phyloP scores from a whole-genome alignment of 2,888 invertebrate species.

The Acronicta alni region DNA sequence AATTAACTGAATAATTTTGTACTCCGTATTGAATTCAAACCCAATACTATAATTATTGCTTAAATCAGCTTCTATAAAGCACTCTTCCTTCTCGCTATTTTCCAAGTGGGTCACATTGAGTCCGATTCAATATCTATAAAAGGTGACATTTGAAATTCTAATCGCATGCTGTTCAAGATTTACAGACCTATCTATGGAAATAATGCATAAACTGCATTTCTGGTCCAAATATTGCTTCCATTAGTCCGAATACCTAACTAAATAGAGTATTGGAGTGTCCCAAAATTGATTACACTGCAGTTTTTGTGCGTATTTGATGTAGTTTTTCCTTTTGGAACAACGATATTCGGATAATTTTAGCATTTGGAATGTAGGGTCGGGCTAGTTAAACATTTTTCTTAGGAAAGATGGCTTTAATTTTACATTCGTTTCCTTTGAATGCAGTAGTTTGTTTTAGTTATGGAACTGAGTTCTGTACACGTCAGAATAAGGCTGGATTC shows the following conservation, averaged over 20 bases:
- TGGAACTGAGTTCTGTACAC: too few species aligned
- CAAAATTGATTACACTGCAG: conserved; percentile 18
- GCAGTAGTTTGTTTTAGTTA: not conserved
- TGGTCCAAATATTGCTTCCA: conserved; percentile 26
- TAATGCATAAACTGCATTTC: conserved; percentile 45
- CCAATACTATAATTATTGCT: conserved; percentile 10
- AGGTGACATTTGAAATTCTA: conserved; percentile 45
- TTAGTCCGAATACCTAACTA: conserved; percentile 31
- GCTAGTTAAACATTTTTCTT: conserved; percentile 10
- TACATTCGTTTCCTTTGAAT: not conserved
- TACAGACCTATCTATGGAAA: conserved; percentile 17
- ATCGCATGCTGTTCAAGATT: conserved; percentile 38
- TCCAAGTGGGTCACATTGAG: conserved; percentile 22
- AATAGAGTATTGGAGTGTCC: conserved; percentile 15
- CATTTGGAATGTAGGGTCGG: conserved; percentile 12
- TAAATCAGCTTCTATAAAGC: conserved; percentile 20
- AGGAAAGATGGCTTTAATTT: conserved; percentile 15
- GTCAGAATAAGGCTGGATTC: too few species aligned
- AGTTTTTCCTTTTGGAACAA: conserved; percentile 22
- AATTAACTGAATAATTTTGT: too few species aligned
- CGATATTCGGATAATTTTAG: conserved; percentile 13
- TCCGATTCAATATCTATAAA: conserved; percentile 45
- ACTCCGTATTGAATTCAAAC: not conserved
- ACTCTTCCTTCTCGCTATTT: conserved; percentile 35
- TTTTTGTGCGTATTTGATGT: conserved; percentile 11